Evolutionary conservation across 2,113 vertebrate genomes (phyloP).

Genomic region (Chloroceryle aenea): DNA sequence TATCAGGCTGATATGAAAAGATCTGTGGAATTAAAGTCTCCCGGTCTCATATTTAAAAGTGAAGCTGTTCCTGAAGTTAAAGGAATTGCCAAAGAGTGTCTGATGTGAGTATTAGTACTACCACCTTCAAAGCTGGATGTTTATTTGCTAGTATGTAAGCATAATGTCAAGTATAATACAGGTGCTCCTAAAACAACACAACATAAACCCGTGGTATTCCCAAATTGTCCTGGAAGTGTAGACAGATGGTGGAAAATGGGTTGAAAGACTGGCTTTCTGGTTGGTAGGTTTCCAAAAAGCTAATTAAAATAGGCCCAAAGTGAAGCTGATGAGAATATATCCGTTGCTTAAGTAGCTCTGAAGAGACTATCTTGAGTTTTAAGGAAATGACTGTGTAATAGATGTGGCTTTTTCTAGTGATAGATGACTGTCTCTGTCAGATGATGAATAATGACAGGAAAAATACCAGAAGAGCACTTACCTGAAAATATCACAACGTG

Average conservation of each 20-base stretch:
- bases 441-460: not conserved
- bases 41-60: not conserved
- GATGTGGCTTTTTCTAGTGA: not conserved
- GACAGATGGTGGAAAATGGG: not conserved
- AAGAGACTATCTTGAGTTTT: not conserved
- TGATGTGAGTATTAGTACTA: not conserved
- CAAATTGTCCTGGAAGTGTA: not conserved
- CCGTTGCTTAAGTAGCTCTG: not conserved
- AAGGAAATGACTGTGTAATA: not conserved
- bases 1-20: not conserved
- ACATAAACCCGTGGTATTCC: not conserved
- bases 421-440: not conserved
- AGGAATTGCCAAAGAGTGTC: not conserved
- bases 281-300: not conserved
- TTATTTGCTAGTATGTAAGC: not conserved
- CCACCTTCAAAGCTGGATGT: not conserved
- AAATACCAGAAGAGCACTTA: conserved; percentile 47
- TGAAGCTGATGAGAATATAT: not conserved
- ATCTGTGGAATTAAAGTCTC: not conserved
- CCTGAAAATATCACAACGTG: conserved; percentile 92
- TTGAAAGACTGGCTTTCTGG: not conserved
- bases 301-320: not conserved
- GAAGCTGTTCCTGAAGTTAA: not conserved
- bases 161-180: not conserved
- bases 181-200: not conserved